Conservation (phyloP, 2,113 vertebrate species). For the Gracilinanus agilis region DNA sequence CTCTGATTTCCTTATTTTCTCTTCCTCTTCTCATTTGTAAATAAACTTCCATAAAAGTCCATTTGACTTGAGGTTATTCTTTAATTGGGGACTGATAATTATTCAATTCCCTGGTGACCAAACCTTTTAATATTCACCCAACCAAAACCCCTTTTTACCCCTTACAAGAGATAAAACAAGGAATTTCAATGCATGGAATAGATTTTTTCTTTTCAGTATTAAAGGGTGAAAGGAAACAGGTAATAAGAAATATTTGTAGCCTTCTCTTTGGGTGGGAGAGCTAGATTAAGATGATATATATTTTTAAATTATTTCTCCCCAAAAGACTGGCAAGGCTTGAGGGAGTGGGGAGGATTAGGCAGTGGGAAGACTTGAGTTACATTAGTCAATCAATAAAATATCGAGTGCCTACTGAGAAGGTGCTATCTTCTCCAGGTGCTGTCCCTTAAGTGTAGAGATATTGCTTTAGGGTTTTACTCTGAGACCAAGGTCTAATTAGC, state of each 20-base stretch:
- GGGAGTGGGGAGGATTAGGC: background rate
- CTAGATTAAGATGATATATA: background rate
- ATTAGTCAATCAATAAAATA: background rate
- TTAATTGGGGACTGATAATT: too few species aligned
- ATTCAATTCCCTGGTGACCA: too few species aligned
- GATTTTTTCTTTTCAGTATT: slow-evolving; percentile 20
- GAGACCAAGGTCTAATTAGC: background rate
- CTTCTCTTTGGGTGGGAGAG: background rate
- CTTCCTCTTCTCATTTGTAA: too few species aligned
- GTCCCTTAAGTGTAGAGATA: background rate
- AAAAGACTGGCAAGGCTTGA: background rate
- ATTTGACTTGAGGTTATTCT: too few species aligned
- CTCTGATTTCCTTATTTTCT: too few species aligned
- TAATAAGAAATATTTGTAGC: background rate
- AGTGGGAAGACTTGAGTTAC: background rate
- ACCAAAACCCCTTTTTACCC: too few species aligned
- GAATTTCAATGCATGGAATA: background rate
- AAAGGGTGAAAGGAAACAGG: background rate
- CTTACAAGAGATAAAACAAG: slow-evolving; percentile 53
- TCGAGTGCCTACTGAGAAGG: background rate
- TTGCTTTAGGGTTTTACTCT: background rate
- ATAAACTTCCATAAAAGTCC: too few species aligned
- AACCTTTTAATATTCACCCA: too few species aligned
- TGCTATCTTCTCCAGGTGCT: background rate
- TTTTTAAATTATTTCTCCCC: background rate